Base-by-base conservation (phyloP, 2,797 vertebrate species). In the Chaetophractus vellerosus region DNA sequence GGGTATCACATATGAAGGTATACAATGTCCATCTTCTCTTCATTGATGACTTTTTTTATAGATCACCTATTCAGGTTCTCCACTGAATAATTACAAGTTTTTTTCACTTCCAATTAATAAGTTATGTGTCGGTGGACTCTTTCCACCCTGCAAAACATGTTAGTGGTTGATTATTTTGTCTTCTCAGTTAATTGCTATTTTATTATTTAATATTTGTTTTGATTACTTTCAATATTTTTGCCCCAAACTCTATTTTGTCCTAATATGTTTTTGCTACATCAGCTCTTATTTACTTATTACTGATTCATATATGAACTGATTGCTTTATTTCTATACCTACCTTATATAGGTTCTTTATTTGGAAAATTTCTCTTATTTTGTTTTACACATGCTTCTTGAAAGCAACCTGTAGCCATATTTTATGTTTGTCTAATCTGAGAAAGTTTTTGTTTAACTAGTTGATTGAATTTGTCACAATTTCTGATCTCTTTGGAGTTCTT, bases 231-330 rank as follows among this genome's bases (percentile, higher is more conserved):
- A 52, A 63, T 75, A 86, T 52, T 50, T 86, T 93, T 93, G 14
- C 28, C 26, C 61, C 19, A 26, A 75, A 18, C 3, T 59, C 36
- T 68, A 21, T 33, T 80, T 64, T 75, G n/a, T 31, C 26, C 6
- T 52, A 80, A 71, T 69, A 63, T 83, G n/a, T 71, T 55, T 89
- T 85, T 79, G 21, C 19, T 86, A 28, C 2, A 48, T 45, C 48
- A 76, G 12, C 81, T 93, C 87, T 75, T 31, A 76, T 63, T 38
- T 55, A 71, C 61, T 93, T 66, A 28, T 64, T 79, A n/a, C 55
- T 69, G 28, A 33, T 31, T 91, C 5, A n/a, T 50, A 18, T 68
- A 71, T 72, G 11, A 16, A 63, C 52, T 9, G 66, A 82, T 64
- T 79, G 31, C 36, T 88, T 45, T 81, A 2, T 55, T 93, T 28